Percentiles rank a stretch among this genome's conserved stretches.
Conservation (phyloP, 2,888 invertebrate species). For the Entomobrya multifasciata region DNA sequence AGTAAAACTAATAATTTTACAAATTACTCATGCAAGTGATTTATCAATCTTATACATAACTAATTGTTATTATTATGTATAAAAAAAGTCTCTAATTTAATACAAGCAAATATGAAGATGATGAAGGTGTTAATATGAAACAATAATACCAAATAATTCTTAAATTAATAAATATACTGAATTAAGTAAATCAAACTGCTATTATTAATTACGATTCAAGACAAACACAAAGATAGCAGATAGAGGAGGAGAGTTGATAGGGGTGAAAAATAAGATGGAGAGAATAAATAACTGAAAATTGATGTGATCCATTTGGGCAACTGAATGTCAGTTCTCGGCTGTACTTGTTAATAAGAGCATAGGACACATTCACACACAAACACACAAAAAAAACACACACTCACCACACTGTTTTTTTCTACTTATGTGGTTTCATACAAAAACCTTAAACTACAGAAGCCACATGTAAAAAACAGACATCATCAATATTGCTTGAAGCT, state of each 20-base stretch:
- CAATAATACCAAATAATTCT: conserved; percentile 18
- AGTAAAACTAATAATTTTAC: conserved; percentile 26
- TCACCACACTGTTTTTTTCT: neutral
- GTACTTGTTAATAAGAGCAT: neutral
- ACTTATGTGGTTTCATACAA: conserved; percentile 26
- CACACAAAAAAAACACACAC: neutral
- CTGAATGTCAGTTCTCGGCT: conserved; percentile 17
- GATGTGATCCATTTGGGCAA: conserved; percentile 30
- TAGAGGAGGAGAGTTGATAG: neutral
- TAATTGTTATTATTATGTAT: neutral
- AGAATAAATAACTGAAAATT: conserved; percentile 38
- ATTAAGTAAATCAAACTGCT: neutral
- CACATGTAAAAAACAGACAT: conserved; percentile 14
- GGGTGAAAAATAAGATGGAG: neutral
- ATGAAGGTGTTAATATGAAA: neutral
- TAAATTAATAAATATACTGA: neutral
- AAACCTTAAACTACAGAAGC: conserved; percentile 1
- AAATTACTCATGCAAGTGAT: conserved; percentile 23
- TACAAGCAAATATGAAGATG: neutral
- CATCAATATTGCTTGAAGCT: conserved; percentile 31
- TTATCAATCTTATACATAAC: conserved; percentile 12
- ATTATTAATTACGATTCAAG: neutral
- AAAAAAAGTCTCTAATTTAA: conserved; percentile 7
- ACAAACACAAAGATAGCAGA: neutral
- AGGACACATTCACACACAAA: conserved; percentile 39